phyloP scores from a whole-genome alignment of 2,113 vertebrate species.

The Hassar affinis region DNA sequence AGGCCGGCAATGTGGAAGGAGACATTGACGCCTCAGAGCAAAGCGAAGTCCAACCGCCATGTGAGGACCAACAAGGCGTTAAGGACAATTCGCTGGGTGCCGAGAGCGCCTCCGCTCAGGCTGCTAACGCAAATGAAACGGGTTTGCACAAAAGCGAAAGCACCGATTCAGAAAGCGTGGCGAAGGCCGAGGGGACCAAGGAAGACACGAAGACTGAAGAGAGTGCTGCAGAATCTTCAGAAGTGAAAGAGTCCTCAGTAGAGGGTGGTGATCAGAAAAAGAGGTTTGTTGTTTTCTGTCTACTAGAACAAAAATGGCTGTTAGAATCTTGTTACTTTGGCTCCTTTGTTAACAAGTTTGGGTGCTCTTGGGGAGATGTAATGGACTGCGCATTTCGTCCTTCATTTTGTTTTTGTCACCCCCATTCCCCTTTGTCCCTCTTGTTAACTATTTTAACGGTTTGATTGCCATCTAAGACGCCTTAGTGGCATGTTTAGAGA shows the following conservation, averaged over 20 bases:
- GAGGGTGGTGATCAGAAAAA: constrained; percentile 98
- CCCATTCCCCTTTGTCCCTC: constrained; percentile 52
- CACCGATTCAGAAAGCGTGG: constrained; percentile 77
- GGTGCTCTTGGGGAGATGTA: constrained; percentile 74
- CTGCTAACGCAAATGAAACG: constrained; percentile 79
- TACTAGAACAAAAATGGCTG: constrained; percentile 92
- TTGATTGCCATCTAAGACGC: constrained; percentile 51
- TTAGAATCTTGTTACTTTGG: constrained; percentile 85
- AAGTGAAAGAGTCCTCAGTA: constrained; percentile 96
- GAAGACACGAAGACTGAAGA: constrained; percentile 86
- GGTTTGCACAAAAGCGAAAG: constrained; percentile 75
- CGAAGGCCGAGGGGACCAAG: constrained; percentile 82
- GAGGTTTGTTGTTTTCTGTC: constrained; percentile 99
- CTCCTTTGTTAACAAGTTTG: constrained; percentile 76
- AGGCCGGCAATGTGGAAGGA: constrained; percentile 80
- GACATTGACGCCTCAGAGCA: constrained; percentile 73
- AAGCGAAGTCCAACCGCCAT: constrained; percentile 78
- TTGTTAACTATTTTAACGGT: constrained; percentile 58
- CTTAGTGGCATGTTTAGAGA: constrained; percentile 43
- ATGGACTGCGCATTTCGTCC: constrained; percentile 65
- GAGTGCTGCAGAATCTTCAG: constrained; percentile 80
- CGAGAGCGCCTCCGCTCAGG: constrained; percentile 82
- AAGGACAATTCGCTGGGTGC: constrained; percentile 80
- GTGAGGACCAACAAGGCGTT: constrained; percentile 74
- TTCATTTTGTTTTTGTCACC: constrained; percentile 43